Evolutionary conservation across 2,888 invertebrate genomes (phyloP).

Genomic region (Sphaerolaimus hirsutus): DNA sequence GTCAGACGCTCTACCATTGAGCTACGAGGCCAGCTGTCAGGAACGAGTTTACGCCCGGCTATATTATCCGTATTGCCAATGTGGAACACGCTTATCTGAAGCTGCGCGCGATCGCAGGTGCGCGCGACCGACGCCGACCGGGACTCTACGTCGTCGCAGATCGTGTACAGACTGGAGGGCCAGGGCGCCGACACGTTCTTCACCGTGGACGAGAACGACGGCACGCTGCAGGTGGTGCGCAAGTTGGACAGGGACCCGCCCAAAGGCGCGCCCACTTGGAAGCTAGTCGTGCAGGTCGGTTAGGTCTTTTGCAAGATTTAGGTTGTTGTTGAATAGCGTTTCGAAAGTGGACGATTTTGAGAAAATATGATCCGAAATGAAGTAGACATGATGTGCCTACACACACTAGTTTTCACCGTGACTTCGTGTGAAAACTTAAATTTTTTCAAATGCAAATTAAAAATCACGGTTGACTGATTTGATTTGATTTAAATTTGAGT

Average conservation of each 20-base stretch:
- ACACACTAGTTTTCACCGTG: too few species aligned
- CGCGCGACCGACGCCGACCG: constrained; percentile 6
- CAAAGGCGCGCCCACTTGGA: constrained; percentile 39
- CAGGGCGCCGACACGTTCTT: constrained; percentile 30
- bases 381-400: too few species aligned
- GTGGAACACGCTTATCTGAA: too few species aligned
- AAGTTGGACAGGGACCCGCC: constrained; percentile 76
- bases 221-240: constrained; percentile 31
- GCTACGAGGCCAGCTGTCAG: too few species aligned
- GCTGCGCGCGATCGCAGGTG: constrained; percentile 4
- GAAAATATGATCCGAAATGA: too few species aligned
- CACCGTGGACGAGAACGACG: constrained; percentile 26
- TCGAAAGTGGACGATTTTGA: too few species aligned
- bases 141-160: constrained; percentile 13
- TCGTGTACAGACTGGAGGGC: constrained; percentile 20
- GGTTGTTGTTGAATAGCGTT: background rate
- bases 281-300: constrained; percentile 16
- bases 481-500: too few species aligned
- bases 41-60: constrained; percentile 8
- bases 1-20: too few species aligned
- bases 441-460: too few species aligned
- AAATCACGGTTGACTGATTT: too few species aligned
- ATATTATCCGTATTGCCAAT: too few species aligned
- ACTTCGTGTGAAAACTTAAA: too few species aligned
- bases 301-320: background rate